Evolutionary conservation across 2,113 vertebrate genomes (phyloP), one percentile per base, ranked within the genome.

Genomic region (Myocastor coypus): DNA sequence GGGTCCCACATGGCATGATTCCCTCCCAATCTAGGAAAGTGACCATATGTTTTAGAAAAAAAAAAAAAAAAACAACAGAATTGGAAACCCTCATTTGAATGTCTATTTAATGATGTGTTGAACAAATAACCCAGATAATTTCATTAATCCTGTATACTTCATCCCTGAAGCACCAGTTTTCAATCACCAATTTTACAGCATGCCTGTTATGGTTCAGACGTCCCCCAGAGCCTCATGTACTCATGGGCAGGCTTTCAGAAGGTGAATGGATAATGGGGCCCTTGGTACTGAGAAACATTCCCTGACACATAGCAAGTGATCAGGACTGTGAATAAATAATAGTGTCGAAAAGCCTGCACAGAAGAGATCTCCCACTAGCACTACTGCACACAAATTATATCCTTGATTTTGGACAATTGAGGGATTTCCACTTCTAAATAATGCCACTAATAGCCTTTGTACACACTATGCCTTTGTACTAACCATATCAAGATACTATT

Each of bases 1-100:
- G 30, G 4, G 40, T 11, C 46, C 14, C 7, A 26, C 61, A 24
- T 0, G 0, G 26, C 32, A 19, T 5, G 24, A 28, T 4, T 28
- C 28, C 3, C 30, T n/a, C 30, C 42, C 30, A 9, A 13, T 26
- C 19, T 9, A 13, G 20, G 55, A 34, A n/a, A 40, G 32, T 5
- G 7, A 94, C 34, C 61, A 42, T 32, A 1, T 24, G n/a, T 34
- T 26, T 55, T 30, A 68, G 32, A 73, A 84, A n/a, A n/a, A n/a
- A n/a, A n/a, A n/a, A n/a, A n/a, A n/a, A n/a, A n/a, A n/a, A n/a
- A 61, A 71, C 78, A 68, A 78, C 46, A 52, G 37, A 73, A 52
- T 20, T 19, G 86, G 71, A 92, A 92, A 64, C 19, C 4, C 26
- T n/a, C 28, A 40, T 24, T 34, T 63, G 50, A 78, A 77, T 61